A percentile compares a stretch with the other conserved stretches of the same genome.
phyloP scores from a whole-genome alignment of 2,888 invertebrate species.

The Gibbula magus region DNA sequence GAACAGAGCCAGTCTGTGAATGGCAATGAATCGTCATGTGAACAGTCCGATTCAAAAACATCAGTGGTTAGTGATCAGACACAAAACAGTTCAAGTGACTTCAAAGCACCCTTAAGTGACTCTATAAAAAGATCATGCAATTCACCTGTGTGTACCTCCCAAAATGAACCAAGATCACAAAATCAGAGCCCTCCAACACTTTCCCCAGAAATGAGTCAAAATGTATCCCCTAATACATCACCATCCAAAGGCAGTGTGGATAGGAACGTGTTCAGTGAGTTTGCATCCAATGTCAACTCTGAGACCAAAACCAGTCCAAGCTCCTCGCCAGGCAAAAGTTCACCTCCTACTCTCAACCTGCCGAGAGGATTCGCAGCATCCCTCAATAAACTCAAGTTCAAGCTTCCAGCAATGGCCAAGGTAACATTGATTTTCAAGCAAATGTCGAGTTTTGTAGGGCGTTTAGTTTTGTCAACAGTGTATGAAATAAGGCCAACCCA shows the following conservation, averaged over 20 bases:
- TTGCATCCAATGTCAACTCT: conserved; percentile 2
- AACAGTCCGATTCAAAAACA: background rate
- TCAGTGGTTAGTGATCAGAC: background rate
- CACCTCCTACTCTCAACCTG: background rate
- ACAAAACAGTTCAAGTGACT: background rate
- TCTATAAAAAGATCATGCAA: background rate
- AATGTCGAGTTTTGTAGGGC: background rate
- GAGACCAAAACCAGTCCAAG: conserved; percentile 9
- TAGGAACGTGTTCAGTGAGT: conserved; percentile 14
- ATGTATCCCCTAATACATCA: background rate
- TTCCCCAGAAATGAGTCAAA: background rate
- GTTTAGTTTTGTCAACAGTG: too few species aligned
- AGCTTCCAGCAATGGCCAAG: background rate
- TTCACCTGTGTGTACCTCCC: background rate
- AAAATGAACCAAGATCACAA: background rate
- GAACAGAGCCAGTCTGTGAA: background rate
- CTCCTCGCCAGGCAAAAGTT: background rate
- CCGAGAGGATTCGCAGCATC: conserved; percentile 13
- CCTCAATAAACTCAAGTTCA: conserved; percentile 7
- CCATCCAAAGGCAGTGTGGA: conserved; percentile 1
- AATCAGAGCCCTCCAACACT: background rate
- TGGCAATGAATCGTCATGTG: too few species aligned
- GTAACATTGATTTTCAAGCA: background rate
- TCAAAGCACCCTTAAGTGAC: background rate
- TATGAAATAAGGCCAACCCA: too few species aligned